These are phyloP conservation scores for Hippocampus barbouri DNA, from an alignment of 2,113 vertebrate species.

Conservation along the genomic window DNA sequence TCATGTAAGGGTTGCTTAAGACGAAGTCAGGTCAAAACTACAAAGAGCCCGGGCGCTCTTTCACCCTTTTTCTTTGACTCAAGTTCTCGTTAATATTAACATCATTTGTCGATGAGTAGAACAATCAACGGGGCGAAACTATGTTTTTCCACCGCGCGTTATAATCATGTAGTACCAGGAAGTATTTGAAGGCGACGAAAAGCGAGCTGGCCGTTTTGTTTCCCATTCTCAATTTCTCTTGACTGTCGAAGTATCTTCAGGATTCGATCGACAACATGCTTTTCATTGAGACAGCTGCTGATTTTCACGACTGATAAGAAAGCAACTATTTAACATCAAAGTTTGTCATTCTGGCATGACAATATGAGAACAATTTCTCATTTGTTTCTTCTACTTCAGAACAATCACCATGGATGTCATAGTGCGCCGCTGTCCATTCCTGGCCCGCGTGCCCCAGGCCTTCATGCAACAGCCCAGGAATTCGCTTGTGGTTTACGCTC, in stretches of 20 bases:
- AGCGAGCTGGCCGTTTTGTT: not conserved
- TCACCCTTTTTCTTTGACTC: not conserved
- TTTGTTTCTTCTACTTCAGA: not conserved
- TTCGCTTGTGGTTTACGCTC: constrained; percentile 83
- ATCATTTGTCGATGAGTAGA: not conserved
- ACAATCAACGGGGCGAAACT: not conserved
- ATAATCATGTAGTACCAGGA: not conserved
- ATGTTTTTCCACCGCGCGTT: not conserved
- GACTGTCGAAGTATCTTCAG: not conserved
- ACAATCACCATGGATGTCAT: constrained; percentile 81
- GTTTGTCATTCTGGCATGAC: not conserved
- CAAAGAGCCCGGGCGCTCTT: not conserved
- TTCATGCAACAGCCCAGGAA: constrained; percentile 91
- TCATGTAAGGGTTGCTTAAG: constrained; percentile 1
- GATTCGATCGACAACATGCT: not conserved
- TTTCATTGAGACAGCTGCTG: not conserved
- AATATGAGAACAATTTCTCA: not conserved
- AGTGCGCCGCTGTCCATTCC: constrained; percentile 88
- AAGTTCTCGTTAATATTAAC: not conserved
- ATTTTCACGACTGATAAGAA: not conserved
- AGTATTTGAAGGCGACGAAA: not conserved
- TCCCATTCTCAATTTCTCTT: not conserved
- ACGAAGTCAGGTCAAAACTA: not conserved
- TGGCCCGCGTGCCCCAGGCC: constrained; percentile 85
- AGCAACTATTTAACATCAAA: not conserved